Percentiles rank a stretch among this genome's conserved stretches.
Conservation (phyloP, 2,888 invertebrate species). For the Philhelius pedissequus region DNA sequence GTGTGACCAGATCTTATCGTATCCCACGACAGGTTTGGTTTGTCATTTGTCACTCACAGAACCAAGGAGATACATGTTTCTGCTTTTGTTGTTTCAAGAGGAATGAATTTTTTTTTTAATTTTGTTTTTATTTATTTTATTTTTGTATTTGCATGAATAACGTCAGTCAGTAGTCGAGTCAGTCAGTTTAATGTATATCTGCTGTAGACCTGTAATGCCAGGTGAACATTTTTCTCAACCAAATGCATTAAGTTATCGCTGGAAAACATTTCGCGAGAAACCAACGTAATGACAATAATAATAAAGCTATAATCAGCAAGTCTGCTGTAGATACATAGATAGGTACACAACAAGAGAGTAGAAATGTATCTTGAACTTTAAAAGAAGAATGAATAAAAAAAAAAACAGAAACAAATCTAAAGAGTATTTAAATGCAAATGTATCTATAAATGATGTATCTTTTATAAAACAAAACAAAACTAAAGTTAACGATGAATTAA, state of each 20-base stretch:
- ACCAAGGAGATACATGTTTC: conserved; percentile 65
- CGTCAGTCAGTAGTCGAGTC: neutral
- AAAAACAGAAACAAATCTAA: neutral
- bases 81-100: conserved; percentile 46
- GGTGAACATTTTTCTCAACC: conserved; percentile 29
- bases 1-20: conserved; percentile 73
- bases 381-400: neutral
- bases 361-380: conserved; percentile 22
- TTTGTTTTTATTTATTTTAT: conserved; percentile 28
- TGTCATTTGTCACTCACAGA: conserved; percentile 78
- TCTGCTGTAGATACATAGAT: neutral
- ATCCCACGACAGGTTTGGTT: conserved; percentile 78
- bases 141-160: conserved; percentile 45
- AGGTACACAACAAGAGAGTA: neutral
- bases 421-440: conserved; percentile 63
- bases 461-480: conserved; percentile 46
- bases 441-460: conserved; percentile 32
- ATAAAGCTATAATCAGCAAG: conserved; percentile 46
- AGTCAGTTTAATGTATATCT: neutral
- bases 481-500: conserved; percentile 47
- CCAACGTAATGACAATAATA: conserved; percentile 43
- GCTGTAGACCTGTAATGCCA: neutral
- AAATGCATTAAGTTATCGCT: conserved; percentile 64
- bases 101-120: neutral
- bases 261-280: conserved; percentile 42